Evolutionary conservation across 1,140 invertebrate species (phyloP).

Genomic region (Drosophila virilis): DNA sequence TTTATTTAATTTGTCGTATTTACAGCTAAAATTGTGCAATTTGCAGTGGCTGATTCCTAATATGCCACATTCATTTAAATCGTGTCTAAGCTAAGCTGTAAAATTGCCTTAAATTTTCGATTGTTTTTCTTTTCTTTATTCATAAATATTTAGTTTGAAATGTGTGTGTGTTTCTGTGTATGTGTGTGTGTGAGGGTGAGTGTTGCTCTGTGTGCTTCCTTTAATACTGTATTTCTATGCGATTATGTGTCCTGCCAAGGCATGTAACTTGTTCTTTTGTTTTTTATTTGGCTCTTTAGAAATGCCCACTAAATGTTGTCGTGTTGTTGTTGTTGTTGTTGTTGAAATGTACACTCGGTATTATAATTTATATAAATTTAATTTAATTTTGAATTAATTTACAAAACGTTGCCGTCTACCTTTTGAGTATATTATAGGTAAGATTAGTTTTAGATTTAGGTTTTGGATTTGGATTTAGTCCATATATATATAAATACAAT

Average conservation of each 20-base stretch:
- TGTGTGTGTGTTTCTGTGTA: slow-evolving; percentile 13
- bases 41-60: slow-evolving; percentile 18
- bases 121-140: slow-evolving; percentile 16
- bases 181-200: slow-evolving; percentile 7
- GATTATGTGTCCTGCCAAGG: slow-evolving; percentile 6
- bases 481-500: slow-evolving; percentile 36
- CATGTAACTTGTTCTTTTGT: slow-evolving; percentile 9
- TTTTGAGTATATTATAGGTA: slow-evolving; percentile 62
- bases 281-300: neutral
- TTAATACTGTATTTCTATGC: slow-evolving; percentile 42
- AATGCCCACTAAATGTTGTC: slow-evolving; percentile 51
- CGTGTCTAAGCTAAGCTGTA: slow-evolving; percentile 44
- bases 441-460: slow-evolving; percentile 31
- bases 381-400: slow-evolving; percentile 59
- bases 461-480: slow-evolving; percentile 40
- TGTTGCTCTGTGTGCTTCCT: slow-evolving; percentile 10
- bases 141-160: slow-evolving; percentile 18
- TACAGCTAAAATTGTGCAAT: slow-evolving; percentile 44
- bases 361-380: slow-evolving; percentile 73
- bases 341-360: slow-evolving; percentile 63
- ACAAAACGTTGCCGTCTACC: slow-evolving; percentile 45
- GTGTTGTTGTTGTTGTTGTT: too few species aligned
- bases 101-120: slow-evolving; percentile 45
- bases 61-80: slow-evolving; percentile 40
- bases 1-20: slow-evolving; percentile 27